Base-by-base conservation (phyloP, 2,888 invertebrate species). In the Drosophila eohydei region DNA sequence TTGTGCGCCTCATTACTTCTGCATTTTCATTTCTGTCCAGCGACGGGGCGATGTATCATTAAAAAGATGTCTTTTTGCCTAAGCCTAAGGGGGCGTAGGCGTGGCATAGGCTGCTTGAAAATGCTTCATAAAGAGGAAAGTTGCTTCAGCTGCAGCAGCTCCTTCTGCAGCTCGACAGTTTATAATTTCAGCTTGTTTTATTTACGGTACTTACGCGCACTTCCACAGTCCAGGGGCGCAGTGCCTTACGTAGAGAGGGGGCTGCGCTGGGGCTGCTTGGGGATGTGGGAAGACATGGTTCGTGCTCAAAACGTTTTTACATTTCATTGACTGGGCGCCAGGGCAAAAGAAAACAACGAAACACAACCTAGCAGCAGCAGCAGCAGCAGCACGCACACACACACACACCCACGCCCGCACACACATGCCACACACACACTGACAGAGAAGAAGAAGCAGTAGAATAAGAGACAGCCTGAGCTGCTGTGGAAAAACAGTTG, bases 221-320 rank as follows among this genome's bases (percentile, higher is more conserved):
- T 81, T 79, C 69, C 61, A 58, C 55, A 41, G 26, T 50, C 48
- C 43, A 44, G 52, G 26, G 50, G 30, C 36, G 52, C 14, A 9
- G 11, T 12, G 46, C 12, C 5, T 4, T 26, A 21, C 21, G 0
- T 28, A 8, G 1, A 2, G n/a, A 38, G 14, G 26, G 21, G 43
- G 14, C 14, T 6, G 40, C 3, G 38, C 0, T 2, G 9, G 3
- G 14, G 14, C 9, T n/a, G 12, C 9, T 0, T 1, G 44, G 0
- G 32, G 12, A 8, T 21, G 26, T 7, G n/a, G 4, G 34, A 54
- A 78, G 75, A 76, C 85, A 88, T 78, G 80, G 86, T 88, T 86
- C 86, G 86, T 86, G 86, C 86, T 86, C 80, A 86, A 86, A 86
- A 86, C 86, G 86, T 85, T 86, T 86, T 86, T 86, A 83, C 88